Evolutionary conservation across 2,113 vertebrate genomes (phyloP).

Genomic region (Peromyscus californicus): DNA sequence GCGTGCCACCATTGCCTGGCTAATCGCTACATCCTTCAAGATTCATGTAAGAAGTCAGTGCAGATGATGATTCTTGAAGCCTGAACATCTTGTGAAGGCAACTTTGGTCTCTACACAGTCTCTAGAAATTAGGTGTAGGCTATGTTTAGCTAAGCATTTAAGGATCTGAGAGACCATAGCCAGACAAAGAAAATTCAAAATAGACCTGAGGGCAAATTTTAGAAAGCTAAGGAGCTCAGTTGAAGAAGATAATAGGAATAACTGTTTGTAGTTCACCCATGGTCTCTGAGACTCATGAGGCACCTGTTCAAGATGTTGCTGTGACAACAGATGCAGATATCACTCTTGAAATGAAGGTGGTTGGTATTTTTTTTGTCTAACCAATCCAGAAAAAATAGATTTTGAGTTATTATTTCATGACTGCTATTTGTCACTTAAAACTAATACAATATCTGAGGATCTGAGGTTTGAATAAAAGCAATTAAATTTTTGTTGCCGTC

Average conservation of each 20-base stretch:
- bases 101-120: neutral
- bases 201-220: neutral
- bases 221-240: neutral
- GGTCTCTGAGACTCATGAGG: neutral
- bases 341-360: neutral
- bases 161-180: neutral
- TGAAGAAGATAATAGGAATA: neutral
- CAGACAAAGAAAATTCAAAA: neutral
- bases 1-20: neutral
- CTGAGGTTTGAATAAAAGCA: slow-evolving; percentile 38
- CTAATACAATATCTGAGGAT: neutral
- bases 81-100: neutral
- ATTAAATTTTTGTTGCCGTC: slow-evolving; percentile 47
- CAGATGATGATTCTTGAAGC: neutral
- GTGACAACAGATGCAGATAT: neutral
- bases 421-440: slow-evolving; percentile 22
- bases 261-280: neutral
- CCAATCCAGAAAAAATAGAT: neutral
- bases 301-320: neutral
- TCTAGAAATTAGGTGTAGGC: neutral
- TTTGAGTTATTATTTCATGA: slow-evolving; percentile 27
- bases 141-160: neutral
- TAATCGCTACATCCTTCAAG: neutral
- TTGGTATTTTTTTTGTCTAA: slow-evolving; percentile 24
- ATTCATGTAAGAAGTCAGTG: neutral